Evolutionary conservation across 2,797 vertebrate genomes (phyloP).

Genomic region (Sebastes trivittatus): DNA sequence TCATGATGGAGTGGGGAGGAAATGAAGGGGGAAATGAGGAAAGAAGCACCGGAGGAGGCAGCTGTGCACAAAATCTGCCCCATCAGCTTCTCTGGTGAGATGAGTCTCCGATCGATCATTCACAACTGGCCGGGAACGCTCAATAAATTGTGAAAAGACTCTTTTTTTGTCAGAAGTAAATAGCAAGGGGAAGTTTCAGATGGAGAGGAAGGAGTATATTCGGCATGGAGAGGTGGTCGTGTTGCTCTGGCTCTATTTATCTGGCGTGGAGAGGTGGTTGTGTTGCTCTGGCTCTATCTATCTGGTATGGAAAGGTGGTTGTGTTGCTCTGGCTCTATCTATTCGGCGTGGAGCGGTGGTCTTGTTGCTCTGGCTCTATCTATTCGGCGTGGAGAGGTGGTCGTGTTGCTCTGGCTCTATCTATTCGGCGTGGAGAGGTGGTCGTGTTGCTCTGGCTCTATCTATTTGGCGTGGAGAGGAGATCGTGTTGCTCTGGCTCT

Average conservation of each 20-base stretch:
- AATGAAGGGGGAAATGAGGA: background rate
- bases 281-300: too few relatives aligned
- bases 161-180: constrained; percentile 6
- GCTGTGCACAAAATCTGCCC: constrained; percentile 17
- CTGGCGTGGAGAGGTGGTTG: accelerated
- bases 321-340: too few relatives aligned
- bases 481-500: too few relatives aligned
- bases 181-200: background rate
- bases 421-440: accelerated
- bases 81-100: constrained; percentile 14
- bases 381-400: accelerated
- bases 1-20: background rate
- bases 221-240: too few relatives aligned
- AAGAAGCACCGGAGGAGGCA: background rate
- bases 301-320: accelerated
- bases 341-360: accelerated
- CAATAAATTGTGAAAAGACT: background rate
- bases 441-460: too few relatives aligned
- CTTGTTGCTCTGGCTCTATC: too few relatives aligned
- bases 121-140: background rate
- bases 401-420: too few relatives aligned
- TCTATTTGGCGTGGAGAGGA: too few relatives aligned
- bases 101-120: background rate
- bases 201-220: background rate
- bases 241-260: too few relatives aligned